Evolutionary conservation across 1,140 invertebrate species (phyloP).

Genomic region (Frieseomelitta varia): DNA sequence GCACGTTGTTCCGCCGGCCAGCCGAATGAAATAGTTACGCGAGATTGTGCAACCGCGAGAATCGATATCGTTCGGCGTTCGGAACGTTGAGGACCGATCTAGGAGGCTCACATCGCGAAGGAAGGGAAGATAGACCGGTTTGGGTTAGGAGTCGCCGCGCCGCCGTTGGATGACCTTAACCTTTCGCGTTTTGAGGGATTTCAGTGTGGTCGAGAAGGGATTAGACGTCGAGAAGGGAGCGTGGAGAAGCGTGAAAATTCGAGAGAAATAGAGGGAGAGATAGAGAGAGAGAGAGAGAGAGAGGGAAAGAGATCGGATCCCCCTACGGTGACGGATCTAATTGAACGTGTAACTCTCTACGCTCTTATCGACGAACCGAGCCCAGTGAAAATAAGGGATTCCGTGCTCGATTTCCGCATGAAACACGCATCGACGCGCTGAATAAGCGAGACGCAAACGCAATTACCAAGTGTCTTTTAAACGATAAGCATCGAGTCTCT

Average conservation of each 20-base stretch:
- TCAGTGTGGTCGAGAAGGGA: neutral
- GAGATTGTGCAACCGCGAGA: conserved; percentile 15
- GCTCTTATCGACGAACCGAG: neutral
- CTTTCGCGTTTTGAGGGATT: neutral
- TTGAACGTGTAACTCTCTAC: neutral
- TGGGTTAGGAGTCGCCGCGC: neutral
- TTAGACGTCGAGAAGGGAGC: neutral
- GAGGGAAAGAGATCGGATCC: neutral
- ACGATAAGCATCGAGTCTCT: neutral
- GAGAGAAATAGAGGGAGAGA: neutral
- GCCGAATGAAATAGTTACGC: neutral
- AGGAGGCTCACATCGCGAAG: too few relatives aligned
- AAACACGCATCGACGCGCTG: neutral
- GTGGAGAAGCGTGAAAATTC: neutral
- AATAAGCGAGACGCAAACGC: neutral
- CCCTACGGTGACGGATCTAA: neutral
- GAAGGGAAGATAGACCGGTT: neutral
- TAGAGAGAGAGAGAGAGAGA: too few relatives aligned
- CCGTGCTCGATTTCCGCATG: neutral
- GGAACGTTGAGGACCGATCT: neutral
- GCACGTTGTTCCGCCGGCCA: too few relatives aligned
- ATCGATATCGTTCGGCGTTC: neutral
- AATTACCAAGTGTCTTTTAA: conserved; percentile 12
- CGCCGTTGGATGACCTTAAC: neutral
- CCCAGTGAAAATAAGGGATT: neutral